phyloP scores from a whole-genome alignment of 2,113 vertebrate genomes.

The Pygathrix nemaeus region DNA sequence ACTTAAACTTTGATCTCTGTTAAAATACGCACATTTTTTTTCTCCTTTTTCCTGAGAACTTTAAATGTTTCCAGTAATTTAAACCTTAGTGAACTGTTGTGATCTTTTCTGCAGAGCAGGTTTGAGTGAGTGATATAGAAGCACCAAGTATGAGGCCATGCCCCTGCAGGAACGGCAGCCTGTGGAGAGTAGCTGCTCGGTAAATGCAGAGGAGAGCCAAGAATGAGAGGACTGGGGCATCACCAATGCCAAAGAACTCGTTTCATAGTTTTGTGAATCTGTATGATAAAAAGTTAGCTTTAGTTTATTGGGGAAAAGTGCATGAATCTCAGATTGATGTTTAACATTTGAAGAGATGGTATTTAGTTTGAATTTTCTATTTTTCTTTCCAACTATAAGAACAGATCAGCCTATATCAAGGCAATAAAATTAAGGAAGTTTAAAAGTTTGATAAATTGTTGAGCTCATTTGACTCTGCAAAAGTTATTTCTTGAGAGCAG shows the following conservation, averaged over 20 bases:
- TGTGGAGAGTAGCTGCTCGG: background rate
- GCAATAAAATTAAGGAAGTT: background rate
- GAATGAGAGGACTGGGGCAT: background rate
- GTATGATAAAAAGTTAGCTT: background rate
- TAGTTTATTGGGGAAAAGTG: background rate
- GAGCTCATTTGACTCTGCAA: background rate
- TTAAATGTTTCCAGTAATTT: background rate
- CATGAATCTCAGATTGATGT: background rate
- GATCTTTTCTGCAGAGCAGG: background rate
- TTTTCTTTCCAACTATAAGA: background rate
- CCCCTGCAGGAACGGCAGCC: accelerated
- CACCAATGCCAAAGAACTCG: background rate
- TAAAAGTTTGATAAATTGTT: background rate
- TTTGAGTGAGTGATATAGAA: background rate
- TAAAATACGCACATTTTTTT: background rate
- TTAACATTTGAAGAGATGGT: background rate
- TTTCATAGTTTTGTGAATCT: background rate
- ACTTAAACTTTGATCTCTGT: background rate
- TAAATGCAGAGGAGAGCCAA: background rate
- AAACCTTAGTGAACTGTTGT: background rate
- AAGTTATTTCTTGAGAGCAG: slow-evolving; percentile 46
- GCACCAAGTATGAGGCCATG: background rate
- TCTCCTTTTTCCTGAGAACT: background rate
- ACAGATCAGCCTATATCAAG: background rate
- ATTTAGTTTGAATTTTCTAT: slow-evolving; percentile 3